Conservation (phyloP, 2,797 vertebrate genomes). For the Pachyuromys duprasi region DNA sequence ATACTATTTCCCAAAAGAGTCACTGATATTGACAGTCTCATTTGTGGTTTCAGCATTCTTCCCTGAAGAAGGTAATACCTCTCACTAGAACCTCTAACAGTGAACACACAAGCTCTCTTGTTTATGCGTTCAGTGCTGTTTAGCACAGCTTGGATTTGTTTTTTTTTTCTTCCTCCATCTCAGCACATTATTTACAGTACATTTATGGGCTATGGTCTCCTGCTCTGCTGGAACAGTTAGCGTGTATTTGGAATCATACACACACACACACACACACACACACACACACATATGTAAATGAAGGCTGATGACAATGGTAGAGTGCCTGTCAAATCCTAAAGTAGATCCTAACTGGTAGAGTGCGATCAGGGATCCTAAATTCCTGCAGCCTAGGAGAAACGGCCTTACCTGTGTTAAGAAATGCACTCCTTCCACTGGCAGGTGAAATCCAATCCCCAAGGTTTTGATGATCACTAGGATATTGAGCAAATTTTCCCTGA, state of each 20-base stretch:
- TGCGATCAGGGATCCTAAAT: slow-evolving; percentile 55
- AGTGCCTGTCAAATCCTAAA: neutral
- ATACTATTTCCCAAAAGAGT: slow-evolving; percentile 7
- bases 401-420: slow-evolving; percentile 92
- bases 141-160: neutral
- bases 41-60: slow-evolving; percentile 28
- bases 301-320: neutral
- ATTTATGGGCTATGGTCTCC: neutral
- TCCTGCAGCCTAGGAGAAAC: slow-evolving; percentile 1
- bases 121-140: rapidly evolving
- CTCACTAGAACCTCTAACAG: neutral
- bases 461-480: slow-evolving; percentile 96
- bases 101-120: neutral
- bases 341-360: too few species aligned
- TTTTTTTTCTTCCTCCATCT: neutral
- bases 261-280: too few species aligned
- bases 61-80: too few species aligned
- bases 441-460: slow-evolving; percentile 97
- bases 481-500: slow-evolving; percentile 92
- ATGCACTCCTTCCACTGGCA: slow-evolving; percentile 94
- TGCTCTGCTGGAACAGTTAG: neutral
- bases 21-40: neutral
- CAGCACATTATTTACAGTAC: neutral
- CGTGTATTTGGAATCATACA: slow-evolving; percentile 42
- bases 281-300: too few species aligned